Evolutionary conservation across 2,888 invertebrate genomes (phyloP).

Genomic region (Drosophila anomelani): DNA sequence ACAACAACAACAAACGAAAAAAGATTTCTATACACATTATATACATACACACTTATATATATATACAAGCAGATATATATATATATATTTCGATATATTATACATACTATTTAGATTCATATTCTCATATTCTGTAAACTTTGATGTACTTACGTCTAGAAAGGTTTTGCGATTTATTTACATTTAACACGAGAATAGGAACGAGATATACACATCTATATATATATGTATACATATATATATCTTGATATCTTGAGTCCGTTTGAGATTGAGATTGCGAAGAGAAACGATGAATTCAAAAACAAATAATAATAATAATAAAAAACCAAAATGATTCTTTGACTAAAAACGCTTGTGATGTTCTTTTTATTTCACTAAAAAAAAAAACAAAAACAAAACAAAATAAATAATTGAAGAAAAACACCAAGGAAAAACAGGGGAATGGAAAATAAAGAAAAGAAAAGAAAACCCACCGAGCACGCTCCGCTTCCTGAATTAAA

Average conservation of each 20-base stretch:
- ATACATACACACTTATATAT: slow-evolving; percentile 14
- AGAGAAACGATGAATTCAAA: slow-evolving; percentile 69
- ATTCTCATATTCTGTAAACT: slow-evolving; percentile 34
- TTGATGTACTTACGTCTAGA: slow-evolving; percentile 39
- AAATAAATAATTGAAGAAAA: slow-evolving; percentile 14
- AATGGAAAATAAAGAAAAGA: slow-evolving; percentile 1
- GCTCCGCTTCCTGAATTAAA: slow-evolving; percentile 15
- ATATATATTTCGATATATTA: slow-evolving; percentile 30
- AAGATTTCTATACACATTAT: slow-evolving; percentile 25
- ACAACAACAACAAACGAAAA: slow-evolving; percentile 47
- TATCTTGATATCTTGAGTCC: slow-evolving; percentile 15
- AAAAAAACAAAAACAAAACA: background rate
- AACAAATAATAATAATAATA: slow-evolving; percentile 64
- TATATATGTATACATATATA: slow-evolving; percentile 2
- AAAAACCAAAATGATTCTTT: slow-evolving; percentile 82
- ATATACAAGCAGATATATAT: slow-evolving; percentile 13
- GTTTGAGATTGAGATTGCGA: slow-evolving; percentile 47
- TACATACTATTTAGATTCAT: slow-evolving; percentile 33
- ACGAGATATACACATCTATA: slow-evolving; percentile 15
- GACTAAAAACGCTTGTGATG: slow-evolving; percentile 85
- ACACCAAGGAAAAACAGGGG: slow-evolving; percentile 14
- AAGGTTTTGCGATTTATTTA: slow-evolving; percentile 39
- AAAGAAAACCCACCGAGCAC: slow-evolving; percentile 58
- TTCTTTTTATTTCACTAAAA: slow-evolving; percentile 72
- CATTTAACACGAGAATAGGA: slow-evolving; percentile 47